A percentile compares a stretch with the other conserved stretches of the same genome.
These are phyloP conservation scores for Listronotus bonariensis DNA, from an alignment of 1,140 invertebrate species.

Conservation along the genomic window DNA sequence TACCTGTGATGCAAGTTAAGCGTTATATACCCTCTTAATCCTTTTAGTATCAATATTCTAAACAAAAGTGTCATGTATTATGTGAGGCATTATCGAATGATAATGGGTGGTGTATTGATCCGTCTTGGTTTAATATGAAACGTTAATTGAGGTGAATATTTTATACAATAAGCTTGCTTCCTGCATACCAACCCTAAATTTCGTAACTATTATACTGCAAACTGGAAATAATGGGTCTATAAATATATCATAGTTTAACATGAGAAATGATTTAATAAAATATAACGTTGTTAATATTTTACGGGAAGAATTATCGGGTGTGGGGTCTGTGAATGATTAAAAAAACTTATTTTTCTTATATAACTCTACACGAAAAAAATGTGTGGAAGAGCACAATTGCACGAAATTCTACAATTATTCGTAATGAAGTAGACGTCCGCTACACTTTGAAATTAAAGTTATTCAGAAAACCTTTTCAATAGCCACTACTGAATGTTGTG, in stretches of 20 bases:
- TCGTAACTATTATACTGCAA: conserved; percentile 24
- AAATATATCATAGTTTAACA: too few species aligned
- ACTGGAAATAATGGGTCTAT: conserved; percentile 25
- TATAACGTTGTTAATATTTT: too few species aligned
- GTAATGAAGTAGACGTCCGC: too few species aligned
- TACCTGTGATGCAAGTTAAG: neutral
- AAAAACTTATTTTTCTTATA: too few species aligned
- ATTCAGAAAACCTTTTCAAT: too few species aligned
- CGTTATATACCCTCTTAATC: conserved; percentile 5
- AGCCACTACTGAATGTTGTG: too few species aligned
- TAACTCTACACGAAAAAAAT: too few species aligned
- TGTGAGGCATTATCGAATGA: conserved; percentile 6
- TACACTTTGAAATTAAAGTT: too few species aligned
- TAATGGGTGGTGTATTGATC: conserved; percentile 11
- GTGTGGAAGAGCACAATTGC: too few species aligned
- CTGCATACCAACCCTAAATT: conserved; percentile 2
- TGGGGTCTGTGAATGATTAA: too few species aligned
- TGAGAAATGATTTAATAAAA: conserved; percentile 12
- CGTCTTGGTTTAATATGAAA: conserved; percentile 11
- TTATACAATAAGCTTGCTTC: conserved; percentile 7
- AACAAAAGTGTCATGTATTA: conserved; percentile 1
- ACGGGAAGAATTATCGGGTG: too few species aligned
- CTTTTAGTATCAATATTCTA: conserved; percentile 4
- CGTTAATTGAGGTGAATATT: conserved; percentile 26
- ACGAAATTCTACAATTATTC: too few species aligned